Evolutionary conservation across 2,113 vertebrate species (phyloP), one percentile per base, ranked within the genome.

Genomic region (Python bivittatus): DNA sequence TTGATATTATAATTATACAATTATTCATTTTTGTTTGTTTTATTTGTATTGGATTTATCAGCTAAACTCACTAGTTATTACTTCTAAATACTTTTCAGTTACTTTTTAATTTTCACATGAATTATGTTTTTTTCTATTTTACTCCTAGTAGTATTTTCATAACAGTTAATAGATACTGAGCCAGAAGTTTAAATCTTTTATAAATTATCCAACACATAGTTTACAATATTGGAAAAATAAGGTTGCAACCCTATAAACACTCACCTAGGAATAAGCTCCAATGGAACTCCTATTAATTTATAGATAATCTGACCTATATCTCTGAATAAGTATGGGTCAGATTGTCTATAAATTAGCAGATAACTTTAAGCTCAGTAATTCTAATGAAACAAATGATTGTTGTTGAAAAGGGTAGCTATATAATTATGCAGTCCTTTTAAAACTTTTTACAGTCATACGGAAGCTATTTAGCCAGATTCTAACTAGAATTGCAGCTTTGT

Each of bases 131-230:
- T 38, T 11, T 88, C 53, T 54, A 86, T 79, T 42, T 79, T 79
- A 42, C 22, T 79, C 17, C 1, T 79, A 42, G 0, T 79, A 79
- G 17, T 38, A 79, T 79, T 79, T 79, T 42, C 33, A 42, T 79
- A 42, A 79, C 33, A 42, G 72, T 42, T 38, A 85, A 33, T 86
- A 85, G 58, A 52, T 93, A 84, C 53, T 58, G 79, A 53, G 57
- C 48, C 22, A 1, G 57, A 54, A 88, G 72, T 57, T 86, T 89
- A 91, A 84, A 72, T 72, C 2, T 52, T 89, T 92, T n/a, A 5
- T 0, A 92, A 95, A 1, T 92, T 79, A 54, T 54, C 91, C 3
- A 0, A 87, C 93, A 11, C 29, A 83, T 42, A 15, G n/a, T 94
- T 42, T 33, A 90, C 38, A 68, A 17, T 56, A 25, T 44, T 68